Evolutionary conservation across 2,888 invertebrate genomes (phyloP).

Genomic region (Lampropteryx suffumata): DNA sequence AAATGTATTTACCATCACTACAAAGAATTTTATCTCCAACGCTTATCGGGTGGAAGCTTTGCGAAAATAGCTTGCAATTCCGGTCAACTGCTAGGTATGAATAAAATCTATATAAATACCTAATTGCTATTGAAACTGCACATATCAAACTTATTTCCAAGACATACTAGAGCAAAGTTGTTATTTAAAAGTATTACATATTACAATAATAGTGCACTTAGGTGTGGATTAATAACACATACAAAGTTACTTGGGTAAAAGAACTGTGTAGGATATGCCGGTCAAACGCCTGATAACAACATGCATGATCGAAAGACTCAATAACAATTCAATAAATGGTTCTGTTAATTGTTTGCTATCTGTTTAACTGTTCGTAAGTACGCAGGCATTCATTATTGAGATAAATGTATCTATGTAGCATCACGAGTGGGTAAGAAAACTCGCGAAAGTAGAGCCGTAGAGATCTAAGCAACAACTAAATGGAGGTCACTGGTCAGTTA

Average conservation of each 20-base stretch:
- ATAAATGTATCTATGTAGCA: constrained; percentile 6
- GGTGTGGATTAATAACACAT: constrained; percentile 11
- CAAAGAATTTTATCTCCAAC: constrained; percentile 43
- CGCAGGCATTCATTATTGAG: background rate
- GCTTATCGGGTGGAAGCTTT: constrained; percentile 48
- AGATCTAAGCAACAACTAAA: background rate
- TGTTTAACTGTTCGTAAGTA: constrained; percentile 44
- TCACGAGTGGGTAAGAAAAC: background rate
- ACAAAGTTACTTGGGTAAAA: constrained; percentile 62
- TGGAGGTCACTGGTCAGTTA: too few species aligned
- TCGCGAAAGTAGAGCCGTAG: background rate
- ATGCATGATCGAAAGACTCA: constrained; percentile 61
- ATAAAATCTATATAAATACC: too few species aligned
- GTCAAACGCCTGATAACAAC: constrained; percentile 66
- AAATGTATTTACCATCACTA: constrained; percentile 30
- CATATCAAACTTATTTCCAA: too few species aligned
- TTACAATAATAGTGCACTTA: background rate
- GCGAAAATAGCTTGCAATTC: constrained; percentile 44
- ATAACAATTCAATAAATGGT: constrained; percentile 60
- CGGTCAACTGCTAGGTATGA: too few species aligned
- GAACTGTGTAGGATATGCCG: constrained; percentile 65
- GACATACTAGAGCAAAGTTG: background rate
- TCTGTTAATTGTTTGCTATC: constrained; percentile 69
- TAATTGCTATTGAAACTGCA: too few species aligned
- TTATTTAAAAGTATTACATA: constrained; percentile 1